Conservation (phyloP, 2,888 invertebrate species). For the Xanthia icteritia region DNA sequence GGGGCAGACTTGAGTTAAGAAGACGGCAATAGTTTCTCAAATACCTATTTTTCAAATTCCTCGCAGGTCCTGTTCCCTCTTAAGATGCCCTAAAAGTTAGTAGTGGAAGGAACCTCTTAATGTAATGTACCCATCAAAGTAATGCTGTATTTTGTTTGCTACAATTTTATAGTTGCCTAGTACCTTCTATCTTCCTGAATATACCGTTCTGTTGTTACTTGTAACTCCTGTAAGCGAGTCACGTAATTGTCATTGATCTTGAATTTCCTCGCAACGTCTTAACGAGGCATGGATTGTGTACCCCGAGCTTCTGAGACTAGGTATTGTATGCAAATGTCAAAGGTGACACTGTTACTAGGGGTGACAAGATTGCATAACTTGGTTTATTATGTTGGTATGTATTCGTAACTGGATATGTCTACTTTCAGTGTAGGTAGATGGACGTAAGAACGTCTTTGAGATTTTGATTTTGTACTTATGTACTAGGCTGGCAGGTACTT, state of each 20-base stretch:
- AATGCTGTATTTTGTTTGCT: constrained; percentile 5
- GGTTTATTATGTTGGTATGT: constrained; percentile 1
- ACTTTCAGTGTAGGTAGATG: not conserved
- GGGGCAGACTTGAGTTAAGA: too few species aligned
- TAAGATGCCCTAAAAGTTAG: constrained; percentile 22
- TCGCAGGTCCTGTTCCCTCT: too few species aligned
- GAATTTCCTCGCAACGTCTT: constrained; percentile 51
- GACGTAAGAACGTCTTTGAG: not conserved
- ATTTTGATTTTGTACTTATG: not conserved
- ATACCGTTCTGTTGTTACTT: constrained; percentile 28
- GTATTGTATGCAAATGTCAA: constrained; percentile 39
- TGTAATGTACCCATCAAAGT: constrained; percentile 4
- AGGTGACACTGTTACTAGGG: not conserved
- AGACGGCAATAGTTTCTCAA: too few species aligned
- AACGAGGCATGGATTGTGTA: constrained; percentile 54
- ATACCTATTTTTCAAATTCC: too few species aligned
- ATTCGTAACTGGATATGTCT: not conserved
- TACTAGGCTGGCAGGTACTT: not conserved
- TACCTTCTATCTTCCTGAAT: constrained; percentile 1
- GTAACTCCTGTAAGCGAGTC: constrained; percentile 34
- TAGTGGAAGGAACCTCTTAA: constrained; percentile 15
- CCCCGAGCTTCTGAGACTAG: constrained; percentile 28
- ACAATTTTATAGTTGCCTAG: constrained; percentile 18
- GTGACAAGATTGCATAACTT: not conserved
- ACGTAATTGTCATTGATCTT: constrained; percentile 60